Evolutionary conservation across 1,140 invertebrate species (phyloP), one percentile per base, ranked within the genome.

Genomic region (Mya arenaria): DNA sequence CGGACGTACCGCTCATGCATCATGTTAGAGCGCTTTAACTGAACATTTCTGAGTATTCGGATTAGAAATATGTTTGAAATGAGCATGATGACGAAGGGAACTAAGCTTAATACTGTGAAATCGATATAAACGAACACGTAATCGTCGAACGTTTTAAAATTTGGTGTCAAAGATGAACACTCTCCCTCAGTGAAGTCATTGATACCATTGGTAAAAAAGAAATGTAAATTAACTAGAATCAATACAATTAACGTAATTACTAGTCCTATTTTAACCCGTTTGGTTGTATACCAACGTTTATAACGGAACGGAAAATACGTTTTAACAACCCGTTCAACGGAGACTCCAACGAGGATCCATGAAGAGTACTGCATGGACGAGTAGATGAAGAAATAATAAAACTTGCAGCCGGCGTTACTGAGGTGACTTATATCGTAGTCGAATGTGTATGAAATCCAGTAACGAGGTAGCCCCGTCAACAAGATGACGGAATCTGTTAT

Each of bases 271-370:
- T 68, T 32, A 0, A 78, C 48, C 83, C 56, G 83, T 6, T 74
- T 72, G 13, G 60, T 72, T 8, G 84, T 87, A 36, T 80, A 84
- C 17, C 85, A 41, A 4, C 69, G 23, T 36, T 75, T 84, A n/a
- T 86, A 84, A 8, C 34, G 52, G 0, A 87, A 52, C 17, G 90
- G 90, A 58, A 84, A 80, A 39, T 83, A 84, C 1, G 84, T 86
- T 66, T 84, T 83, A 17, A 90, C 13, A 17, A 86, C 84, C 28
- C 90, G 79, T 58, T 90, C 88, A 0, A 89, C 52, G 0, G 87
- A 81, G 1, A 90, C 83, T 23, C 82, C 80, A 19, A 89, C 89
- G 15, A 90, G 78, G 55, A 89, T 86, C 90, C 90, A 91, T 0
- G 90, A 86, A 0, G 89, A 91, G 69, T 82, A 87, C 41, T 91